Evolutionary conservation across 2,113 vertebrate species (phyloP), one percentile per base, ranked within the genome.

Genomic region (Parus major): DNA sequence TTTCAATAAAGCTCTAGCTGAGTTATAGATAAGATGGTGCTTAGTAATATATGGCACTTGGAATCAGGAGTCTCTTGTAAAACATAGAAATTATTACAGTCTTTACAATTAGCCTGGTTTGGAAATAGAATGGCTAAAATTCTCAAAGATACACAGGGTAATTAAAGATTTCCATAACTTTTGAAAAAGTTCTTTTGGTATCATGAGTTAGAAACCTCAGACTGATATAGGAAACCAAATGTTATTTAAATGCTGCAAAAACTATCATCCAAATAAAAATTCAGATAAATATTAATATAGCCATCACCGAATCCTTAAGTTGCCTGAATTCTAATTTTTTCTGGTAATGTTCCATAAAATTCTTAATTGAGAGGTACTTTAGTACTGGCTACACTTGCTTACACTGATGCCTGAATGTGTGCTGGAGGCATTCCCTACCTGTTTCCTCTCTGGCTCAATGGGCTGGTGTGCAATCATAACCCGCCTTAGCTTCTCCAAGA

Each of bases 341-440:
- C 28, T 2, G 5, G 15, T 55, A 44, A 65, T 52, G 10, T 55
- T 71, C 46, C 52, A 65, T 71, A 27, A 63, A 90, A 75, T 50
- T 12, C 10, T 66, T 36, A 23, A 84, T n/a, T 61, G 55, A 82
- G 41, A 69, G 12, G 25, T 23, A 24, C 7, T 44, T 61, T 44
- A 35, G 36, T 33, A 60, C 19, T 65, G 44, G 19, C 15, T 83
- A n/a, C 13, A 16, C 31, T 69, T 88, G 63, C 39, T 88, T 15
- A 46, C 39, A 39, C 42, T 53, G 44, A 57, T 0, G 1, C 22
- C 36, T 49, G n/a, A 24, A 44, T 0, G 1, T 6, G 35, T 29
- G 52, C 19, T 60, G 61, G 24, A 41, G 29, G 49, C 9, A 61
- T 41, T 36, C 20, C 46, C 25, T 46, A 10, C 41, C 10, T 35